Conservation (phyloP, 2,113 vertebrate species). For the Oreochromis spilurus region DNA sequence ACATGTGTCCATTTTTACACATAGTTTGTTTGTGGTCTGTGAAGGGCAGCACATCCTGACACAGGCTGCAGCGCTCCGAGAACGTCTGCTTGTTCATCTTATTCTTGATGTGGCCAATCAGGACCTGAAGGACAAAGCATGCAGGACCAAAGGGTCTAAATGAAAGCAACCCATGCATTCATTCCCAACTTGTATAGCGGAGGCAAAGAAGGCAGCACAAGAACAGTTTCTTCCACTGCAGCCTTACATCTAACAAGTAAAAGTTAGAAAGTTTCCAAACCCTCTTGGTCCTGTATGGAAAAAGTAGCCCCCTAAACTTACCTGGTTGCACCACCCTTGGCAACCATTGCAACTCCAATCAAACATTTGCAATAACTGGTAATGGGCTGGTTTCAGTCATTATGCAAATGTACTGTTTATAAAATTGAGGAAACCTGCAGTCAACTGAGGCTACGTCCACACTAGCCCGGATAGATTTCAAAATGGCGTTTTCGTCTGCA, state of each 20-base stretch:
- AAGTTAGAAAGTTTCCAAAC: neutral
- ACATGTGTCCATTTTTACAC: slow-evolving; percentile 91
- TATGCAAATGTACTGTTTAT: neutral
- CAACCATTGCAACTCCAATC: neutral
- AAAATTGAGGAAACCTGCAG: neutral
- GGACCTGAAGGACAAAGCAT: slow-evolving; percentile 74
- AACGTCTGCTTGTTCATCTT: slow-evolving; percentile 98
- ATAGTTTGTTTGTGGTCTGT: slow-evolving; percentile 81
- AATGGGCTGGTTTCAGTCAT: neutral
- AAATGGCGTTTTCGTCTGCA: neutral
- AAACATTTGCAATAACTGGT: neutral
- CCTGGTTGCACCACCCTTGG: neutral
- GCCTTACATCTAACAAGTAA: neutral
- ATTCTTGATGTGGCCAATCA: slow-evolving; percentile 93
- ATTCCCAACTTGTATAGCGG: neutral
- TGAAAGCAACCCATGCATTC: neutral
- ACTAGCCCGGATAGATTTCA: neutral
- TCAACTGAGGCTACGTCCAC: neutral
- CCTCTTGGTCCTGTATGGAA: neutral
- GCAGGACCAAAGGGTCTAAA: neutral
- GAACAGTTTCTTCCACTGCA: neutral
- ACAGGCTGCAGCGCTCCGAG: slow-evolving; percentile 88
- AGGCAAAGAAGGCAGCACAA: neutral
- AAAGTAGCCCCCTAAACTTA: neutral
- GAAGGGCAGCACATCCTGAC: slow-evolving; percentile 89